phyloP scores from a whole-genome alignment of 2,888 invertebrate genomes.

The Plebejus argus region DNA sequence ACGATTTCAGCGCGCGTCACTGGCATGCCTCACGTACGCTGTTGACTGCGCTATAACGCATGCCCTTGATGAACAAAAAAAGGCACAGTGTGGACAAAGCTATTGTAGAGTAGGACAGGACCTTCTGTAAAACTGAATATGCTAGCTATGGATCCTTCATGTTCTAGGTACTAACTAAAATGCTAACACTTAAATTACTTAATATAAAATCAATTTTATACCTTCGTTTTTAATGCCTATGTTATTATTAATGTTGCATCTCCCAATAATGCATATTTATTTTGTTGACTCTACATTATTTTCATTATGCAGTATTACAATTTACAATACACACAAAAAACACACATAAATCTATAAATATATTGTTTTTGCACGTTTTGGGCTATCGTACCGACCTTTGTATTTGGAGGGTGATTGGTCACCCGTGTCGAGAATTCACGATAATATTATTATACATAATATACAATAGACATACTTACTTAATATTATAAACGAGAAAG shows the following conservation, averaged over 20 bases:
- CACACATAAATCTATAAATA: not conserved
- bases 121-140: not conserved
- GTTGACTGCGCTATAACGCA: too few species aligned
- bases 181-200: too few species aligned
- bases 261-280: not conserved
- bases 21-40: too few species aligned
- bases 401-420: not conserved
- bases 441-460: not conserved
- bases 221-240: too few species aligned
- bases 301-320: not conserved
- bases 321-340: not conserved
- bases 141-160: not conserved
- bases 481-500: too few species aligned
- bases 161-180: too few species aligned
- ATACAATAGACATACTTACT: not conserved
- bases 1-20: too few species aligned
- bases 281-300: not conserved
- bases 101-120: not conserved
- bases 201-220: too few species aligned
- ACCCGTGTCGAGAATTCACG: not conserved
- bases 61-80: too few species aligned
- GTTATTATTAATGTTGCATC: not conserved
- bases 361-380: not conserved
- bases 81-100: too few species aligned
- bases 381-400: not conserved